Conservation (phyloP, 2,888 invertebrate genomes). For the Patella ulyssiponensis region DNA sequence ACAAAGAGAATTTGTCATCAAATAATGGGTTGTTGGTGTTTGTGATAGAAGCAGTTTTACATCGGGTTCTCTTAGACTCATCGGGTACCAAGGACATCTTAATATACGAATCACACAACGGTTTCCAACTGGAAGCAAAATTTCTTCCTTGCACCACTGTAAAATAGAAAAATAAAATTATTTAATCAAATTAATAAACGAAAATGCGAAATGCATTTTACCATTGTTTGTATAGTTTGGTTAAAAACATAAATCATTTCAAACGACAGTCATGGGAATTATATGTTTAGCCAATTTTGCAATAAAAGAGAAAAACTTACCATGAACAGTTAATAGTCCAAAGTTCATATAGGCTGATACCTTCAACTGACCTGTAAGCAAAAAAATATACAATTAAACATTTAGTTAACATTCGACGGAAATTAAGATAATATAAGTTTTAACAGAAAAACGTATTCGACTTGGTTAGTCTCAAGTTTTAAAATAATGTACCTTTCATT, state of each 20-base stretch:
- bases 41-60: conserved; percentile 59
- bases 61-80: conserved; percentile 58
- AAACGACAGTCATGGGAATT: too few relatives aligned
- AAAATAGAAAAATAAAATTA: conserved; percentile 29
- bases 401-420: too few relatives aligned
- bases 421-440: too few relatives aligned
- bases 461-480: not conserved
- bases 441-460: too few relatives aligned
- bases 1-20: conserved; percentile 71
- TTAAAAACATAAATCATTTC: too few relatives aligned
- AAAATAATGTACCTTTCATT: not conserved
- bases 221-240: too few relatives aligned
- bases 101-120: conserved; percentile 59
- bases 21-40: conserved; percentile 66
- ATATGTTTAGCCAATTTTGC: not conserved
- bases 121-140: conserved; percentile 55
- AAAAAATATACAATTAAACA: conserved; percentile 11
- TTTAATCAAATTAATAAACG: not conserved
- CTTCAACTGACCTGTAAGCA: conserved; percentile 63
- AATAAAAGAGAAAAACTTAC: conserved; percentile 38
- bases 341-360: conserved; percentile 65
- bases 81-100: conserved; percentile 68
- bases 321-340: conserved; percentile 66
- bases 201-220: too few relatives aligned
- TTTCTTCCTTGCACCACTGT: conserved; percentile 61